phyloP scores from a whole-genome alignment of 92 coral and sea anemone species.

The Palythoa caribaeorum region DNA sequence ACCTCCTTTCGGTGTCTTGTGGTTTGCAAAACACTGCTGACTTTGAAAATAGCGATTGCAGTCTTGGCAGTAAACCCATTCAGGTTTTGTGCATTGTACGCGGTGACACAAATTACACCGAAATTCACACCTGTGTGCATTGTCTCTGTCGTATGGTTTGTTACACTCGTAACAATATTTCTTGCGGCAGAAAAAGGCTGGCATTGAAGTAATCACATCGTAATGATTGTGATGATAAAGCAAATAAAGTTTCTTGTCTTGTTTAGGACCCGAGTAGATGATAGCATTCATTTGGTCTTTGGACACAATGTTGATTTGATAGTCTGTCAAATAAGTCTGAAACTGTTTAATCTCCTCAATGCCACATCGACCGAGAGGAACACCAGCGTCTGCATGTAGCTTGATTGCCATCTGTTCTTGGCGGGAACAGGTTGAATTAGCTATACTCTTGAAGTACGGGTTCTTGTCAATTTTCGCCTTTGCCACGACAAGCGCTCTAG shows the following conservation, averaged over 20 bases:
- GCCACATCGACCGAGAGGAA: slow-evolving; percentile 49
- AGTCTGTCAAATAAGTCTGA: slow-evolving; percentile 35
- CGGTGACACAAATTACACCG: slow-evolving; percentile 38
- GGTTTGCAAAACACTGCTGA: slow-evolving; percentile 38
- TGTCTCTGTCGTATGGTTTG: slow-evolving; percentile 57
- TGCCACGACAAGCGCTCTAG: slow-evolving; percentile 58
- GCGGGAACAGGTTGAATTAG: neutral
- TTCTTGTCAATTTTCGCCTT: slow-evolving; percentile 48
- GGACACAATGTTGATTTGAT: slow-evolving; percentile 52
- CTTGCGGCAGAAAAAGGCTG: slow-evolving; percentile 54
- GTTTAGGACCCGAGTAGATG: slow-evolving; percentile 66
- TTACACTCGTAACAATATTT: slow-evolving; percentile 61
- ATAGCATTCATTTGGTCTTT: slow-evolving; percentile 60
- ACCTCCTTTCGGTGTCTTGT: slow-evolving; percentile 18
- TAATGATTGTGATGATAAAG: slow-evolving; percentile 51
- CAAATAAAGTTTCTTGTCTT: slow-evolving; percentile 59
- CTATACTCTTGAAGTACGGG: neutral
- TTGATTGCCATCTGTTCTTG: slow-evolving; percentile 34
- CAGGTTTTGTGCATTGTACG: slow-evolving; percentile 14
- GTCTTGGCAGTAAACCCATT: slow-evolving; percentile 46
- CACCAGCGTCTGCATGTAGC: slow-evolving; percentile 44
- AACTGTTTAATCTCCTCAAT: slow-evolving; percentile 45
- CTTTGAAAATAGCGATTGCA: slow-evolving; percentile 54
- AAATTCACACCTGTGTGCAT: slow-evolving; percentile 45
- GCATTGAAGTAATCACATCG: slow-evolving; percentile 67